Percentiles rank a stretch among this genome's conserved stretches.
phyloP scores from a whole-genome alignment of 2,113 vertebrate species.

The Eptesicus fuscus region DNA sequence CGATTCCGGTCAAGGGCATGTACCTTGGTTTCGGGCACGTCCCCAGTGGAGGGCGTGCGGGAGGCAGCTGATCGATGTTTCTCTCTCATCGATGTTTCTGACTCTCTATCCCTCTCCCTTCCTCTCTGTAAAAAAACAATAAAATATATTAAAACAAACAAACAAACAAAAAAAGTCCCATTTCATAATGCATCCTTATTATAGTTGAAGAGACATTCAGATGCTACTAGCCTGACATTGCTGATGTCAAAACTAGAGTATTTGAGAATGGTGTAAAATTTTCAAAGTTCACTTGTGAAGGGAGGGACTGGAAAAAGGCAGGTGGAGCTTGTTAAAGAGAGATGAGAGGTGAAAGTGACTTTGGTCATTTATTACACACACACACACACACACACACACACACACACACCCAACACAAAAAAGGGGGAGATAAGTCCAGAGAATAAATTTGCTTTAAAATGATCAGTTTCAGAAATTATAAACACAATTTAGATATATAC shows the following conservation, averaged over 20 bases:
- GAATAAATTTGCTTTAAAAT: slow-evolving; percentile 30
- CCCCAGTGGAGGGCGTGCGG: no score
- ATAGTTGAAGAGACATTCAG: neutral
- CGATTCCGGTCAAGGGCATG: no score
- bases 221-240: neutral
- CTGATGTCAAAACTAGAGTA: slow-evolving; percentile 4
- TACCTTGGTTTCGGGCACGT: no score
- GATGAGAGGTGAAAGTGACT: neutral
- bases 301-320: neutral
- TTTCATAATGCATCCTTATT: neutral
- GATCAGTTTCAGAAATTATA: slow-evolving; percentile 24
- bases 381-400: neutral
- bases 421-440: neutral
- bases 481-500: neutral
- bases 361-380: neutral
- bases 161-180: no score
- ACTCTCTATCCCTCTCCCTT: no score
- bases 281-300: neutral
- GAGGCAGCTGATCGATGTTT: no score
- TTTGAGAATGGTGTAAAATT: neutral
- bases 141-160: no score
- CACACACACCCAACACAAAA: neutral
- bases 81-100: no score
- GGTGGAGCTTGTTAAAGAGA: neutral
- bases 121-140: no score